A percentile compares a stretch with the other conserved stretches of the same genome.
phyloP scores from a whole-genome alignment of 1,140 invertebrate species.

The Papilio helenus region DNA sequence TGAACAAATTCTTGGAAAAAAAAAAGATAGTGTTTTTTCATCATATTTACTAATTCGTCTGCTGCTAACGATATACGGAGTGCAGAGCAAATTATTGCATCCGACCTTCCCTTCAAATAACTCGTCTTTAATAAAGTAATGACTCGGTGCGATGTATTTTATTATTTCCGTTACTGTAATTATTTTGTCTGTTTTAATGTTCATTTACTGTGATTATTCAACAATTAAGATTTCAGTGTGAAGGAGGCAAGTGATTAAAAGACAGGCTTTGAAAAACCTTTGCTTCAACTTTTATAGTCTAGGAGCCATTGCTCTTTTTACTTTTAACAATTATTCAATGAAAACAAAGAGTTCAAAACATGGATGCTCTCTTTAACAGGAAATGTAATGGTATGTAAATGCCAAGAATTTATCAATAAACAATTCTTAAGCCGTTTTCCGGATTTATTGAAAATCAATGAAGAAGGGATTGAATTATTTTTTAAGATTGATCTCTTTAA shows the following conservation, averaged over 20 bases:
- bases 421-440: neutral
- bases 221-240: too few relatives aligned
- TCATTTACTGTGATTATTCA: too few relatives aligned
- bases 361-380: neutral
- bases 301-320: neutral
- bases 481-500: neutral
- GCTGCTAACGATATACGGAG: neutral
- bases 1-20: neutral
- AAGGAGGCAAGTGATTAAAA: too few relatives aligned
- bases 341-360: neutral
- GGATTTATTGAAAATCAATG: conserved; percentile 25
- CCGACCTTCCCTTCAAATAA: conserved; percentile 5
- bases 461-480: conserved; percentile 5
- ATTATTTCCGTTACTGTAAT: neutral
- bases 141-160: neutral
- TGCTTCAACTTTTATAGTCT: neutral
- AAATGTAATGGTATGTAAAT: conserved; percentile 1
- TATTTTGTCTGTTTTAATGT: neutral
- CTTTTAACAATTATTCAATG: neutral
- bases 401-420: neutral
- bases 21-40: too few relatives aligned
- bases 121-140: neutral
- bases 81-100: neutral
- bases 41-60: neutral
- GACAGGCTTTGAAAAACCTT: too few relatives aligned